Base-by-base conservation (phyloP, 2,113 vertebrate species). In the Petaurus breviceps region DNA sequence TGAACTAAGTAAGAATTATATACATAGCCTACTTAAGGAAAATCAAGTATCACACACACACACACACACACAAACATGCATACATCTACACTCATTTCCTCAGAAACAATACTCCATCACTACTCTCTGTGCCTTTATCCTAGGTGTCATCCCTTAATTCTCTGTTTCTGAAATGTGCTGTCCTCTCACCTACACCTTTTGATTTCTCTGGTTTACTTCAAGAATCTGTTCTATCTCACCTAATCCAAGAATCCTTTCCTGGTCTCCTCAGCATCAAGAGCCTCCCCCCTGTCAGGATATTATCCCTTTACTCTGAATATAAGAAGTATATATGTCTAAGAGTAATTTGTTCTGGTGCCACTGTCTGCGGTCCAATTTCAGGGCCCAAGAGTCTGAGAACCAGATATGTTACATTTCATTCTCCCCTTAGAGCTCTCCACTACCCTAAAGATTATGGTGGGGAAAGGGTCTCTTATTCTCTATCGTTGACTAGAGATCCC, bases 1-100 rank as follows among this genome's bases (percentile, higher is more conserved):
- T 12, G 25, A 90, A 55, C 8, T 43, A 2, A 1, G 51, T 37
- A 52, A n/a, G 8, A 0, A 0, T n/a, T 16, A 6, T 0, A 0
- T 0, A 0, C 55, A 51, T 10, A 23, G 90, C n/a, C 3, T 11
- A 52, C 49, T 23, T 53, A 47, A 90, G 37, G 89, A 55, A 53
- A 55, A n/a, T 26, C 14, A 25, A 25, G 51, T 6, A 10, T 0
- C 8, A 51, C 12, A 37, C 3, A 77, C 14, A 14, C 4, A n/a
- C 31, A n/a, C 8, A 51, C 2, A 23, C 43, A 43, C 19, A 19
- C 5, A 77, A 3, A 37, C 3, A 77, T 3, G 0, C 14, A 68
- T 14, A n/a, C 37, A 77, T 22, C 16, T 2, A 43, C 68, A 0
- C 31, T 10, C 24, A 24, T 54, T 89, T 51, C 77, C 37, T 49